Conservation (phyloP, 2,888 invertebrate genomes). For the Stratiomys singularior region DNA sequence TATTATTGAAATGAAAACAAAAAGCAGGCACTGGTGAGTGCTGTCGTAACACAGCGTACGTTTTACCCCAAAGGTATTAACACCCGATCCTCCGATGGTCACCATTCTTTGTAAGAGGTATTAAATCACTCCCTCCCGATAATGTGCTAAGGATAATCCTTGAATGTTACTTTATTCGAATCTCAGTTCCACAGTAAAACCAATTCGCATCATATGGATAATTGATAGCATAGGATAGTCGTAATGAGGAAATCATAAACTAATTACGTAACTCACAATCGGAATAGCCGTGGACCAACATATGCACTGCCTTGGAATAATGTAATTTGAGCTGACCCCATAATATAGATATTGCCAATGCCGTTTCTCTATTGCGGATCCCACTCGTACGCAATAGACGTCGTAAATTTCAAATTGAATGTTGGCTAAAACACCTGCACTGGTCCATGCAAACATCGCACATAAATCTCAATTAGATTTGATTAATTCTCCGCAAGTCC, state of each 20-base stretch:
- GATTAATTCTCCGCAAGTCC: conserved; percentile 50
- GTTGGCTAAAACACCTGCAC: conserved; percentile 43
- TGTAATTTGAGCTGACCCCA: conserved; percentile 37
- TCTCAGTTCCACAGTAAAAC: too few species aligned
- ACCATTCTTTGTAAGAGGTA: too few species aligned
- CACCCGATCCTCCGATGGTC: too few species aligned
- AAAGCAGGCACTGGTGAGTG: too few species aligned
- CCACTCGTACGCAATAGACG: conserved; percentile 39
- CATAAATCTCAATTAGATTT: conserved; percentile 52
- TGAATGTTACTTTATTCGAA: too few species aligned
- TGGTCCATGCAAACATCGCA: conserved; percentile 41
- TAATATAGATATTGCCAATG: conserved; percentile 41
- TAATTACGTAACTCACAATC: conserved; percentile 39
- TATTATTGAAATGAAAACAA: too few species aligned
- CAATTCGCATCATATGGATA: too few species aligned
- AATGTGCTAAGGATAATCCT: too few species aligned
- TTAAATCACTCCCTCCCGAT: too few species aligned
- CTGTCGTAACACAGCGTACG: too few species aligned
- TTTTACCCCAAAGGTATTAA: too few species aligned
- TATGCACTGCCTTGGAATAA: not conserved
- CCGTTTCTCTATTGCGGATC: conserved; percentile 18
- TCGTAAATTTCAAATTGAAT: conserved; percentile 41
- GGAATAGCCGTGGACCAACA: conserved; percentile 2
- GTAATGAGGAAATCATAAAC: conserved; percentile 32
- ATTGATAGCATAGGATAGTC: conserved; percentile 5